Evolutionary conservation across 2,797 vertebrate genomes (phyloP).

Genomic region (Crotalus adamanteus): DNA sequence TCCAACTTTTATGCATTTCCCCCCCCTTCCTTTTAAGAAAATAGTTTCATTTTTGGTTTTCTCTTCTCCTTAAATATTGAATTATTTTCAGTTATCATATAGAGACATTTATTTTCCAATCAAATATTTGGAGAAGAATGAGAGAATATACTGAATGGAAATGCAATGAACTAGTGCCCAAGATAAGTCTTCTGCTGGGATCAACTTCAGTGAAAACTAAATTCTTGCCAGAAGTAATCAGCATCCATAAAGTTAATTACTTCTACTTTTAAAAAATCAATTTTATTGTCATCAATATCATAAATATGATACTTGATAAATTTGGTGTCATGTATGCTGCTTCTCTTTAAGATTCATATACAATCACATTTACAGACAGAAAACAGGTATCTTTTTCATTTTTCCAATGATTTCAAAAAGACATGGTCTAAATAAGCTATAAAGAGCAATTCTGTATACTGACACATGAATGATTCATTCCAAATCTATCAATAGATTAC

Average conservation of each 20-base stretch:
- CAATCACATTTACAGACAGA: background rate
- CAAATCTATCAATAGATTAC: no score
- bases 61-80: background rate
- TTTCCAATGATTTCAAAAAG: background rate
- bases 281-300: background rate
- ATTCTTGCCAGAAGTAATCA: background rate
- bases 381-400: background rate
- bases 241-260: slow-evolving; percentile 3
- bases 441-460: background rate
- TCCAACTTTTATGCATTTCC: background rate
- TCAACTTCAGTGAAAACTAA: background rate
- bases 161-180: background rate
- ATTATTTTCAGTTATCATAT: background rate
- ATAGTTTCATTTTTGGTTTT: background rate
- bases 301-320: background rate
- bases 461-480: background rate
- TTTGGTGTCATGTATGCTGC: background rate
- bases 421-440: background rate
- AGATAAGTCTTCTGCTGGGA: background rate
- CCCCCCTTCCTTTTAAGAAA: background rate
- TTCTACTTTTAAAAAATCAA: slow-evolving; percentile 3
- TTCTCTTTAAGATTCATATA: background rate
- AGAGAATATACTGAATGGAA: background rate
- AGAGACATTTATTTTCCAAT: slow-evolving; percentile 5
- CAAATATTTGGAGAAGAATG: background rate